Evolutionary conservation across 2,113 vertebrate genomes (phyloP).

Genomic region (Ciconia maguari): DNA sequence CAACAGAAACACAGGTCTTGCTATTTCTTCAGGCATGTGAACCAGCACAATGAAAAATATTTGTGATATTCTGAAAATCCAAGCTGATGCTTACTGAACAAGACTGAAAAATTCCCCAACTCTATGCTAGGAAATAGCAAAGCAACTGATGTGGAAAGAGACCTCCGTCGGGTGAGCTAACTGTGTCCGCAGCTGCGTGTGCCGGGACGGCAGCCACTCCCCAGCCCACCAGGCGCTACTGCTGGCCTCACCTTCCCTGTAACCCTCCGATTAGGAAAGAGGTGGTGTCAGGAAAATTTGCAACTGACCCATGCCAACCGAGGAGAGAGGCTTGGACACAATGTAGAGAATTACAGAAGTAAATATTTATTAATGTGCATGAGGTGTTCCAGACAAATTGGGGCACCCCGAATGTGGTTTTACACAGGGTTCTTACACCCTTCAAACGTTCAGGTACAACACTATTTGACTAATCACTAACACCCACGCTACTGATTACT

Average conservation of each 20-base stretch:
- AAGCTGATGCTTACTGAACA: rapidly evolving
- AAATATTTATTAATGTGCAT: neutral
- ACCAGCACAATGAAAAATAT: neutral
- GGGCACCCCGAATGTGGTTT: neutral
- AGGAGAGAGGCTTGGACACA: neutral
- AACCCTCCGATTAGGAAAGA: neutral
- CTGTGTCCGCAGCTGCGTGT: rapidly evolving
- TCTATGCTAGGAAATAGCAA: neutral
- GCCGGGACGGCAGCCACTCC: rapidly evolving
- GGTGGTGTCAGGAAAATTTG: neutral
- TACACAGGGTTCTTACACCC: neutral
- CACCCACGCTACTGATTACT: neutral
- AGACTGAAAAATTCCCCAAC: neutral
- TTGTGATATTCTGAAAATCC: neutral
- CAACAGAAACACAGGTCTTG: neutral
- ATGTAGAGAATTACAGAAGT: neutral
- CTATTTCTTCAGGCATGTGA: neutral
- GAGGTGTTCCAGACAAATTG: neutral
- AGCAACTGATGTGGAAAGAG: neutral
- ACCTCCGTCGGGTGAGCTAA: neutral
- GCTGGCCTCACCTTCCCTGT: neutral
- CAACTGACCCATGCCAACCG: rapidly evolving
- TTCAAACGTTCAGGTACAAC: neutral
- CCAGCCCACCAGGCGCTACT: neutral
- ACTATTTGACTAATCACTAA: neutral